phyloP scores from a whole-genome alignment of 2,888 invertebrate species.

The Apoda limacodes region DNA sequence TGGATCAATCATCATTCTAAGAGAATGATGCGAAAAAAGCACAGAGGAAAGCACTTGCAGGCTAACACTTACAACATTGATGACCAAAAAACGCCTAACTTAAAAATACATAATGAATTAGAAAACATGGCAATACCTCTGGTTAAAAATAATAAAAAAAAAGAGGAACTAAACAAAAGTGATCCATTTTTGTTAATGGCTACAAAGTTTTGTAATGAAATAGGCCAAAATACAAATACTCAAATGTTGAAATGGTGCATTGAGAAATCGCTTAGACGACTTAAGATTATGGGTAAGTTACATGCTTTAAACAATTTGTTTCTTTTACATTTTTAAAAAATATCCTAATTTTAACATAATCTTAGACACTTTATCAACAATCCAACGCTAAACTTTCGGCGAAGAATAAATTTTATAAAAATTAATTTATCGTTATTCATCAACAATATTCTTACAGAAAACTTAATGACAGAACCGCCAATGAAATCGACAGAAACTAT shows the following conservation, averaged over 20 bases:
- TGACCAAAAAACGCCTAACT: constrained; percentile 16
- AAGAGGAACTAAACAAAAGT: constrained; percentile 14
- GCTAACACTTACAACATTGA: constrained; percentile 1
- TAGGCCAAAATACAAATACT: constrained; percentile 35
- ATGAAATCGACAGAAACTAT: too few species aligned
- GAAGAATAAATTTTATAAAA: too few species aligned
- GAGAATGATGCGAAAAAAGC: constrained; percentile 22
- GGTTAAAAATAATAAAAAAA: constrained; percentile 3
- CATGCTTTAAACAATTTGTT: constrained; percentile 3
- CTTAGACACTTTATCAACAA: not conserved
- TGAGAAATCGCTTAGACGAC: constrained; percentile 45
- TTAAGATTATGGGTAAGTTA: constrained; percentile 43
- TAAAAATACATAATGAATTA: constrained; percentile 2
- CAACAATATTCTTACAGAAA: too few species aligned
- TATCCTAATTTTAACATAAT: constrained; percentile 15
- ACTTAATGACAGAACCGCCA: too few species aligned
- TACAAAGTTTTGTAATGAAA: constrained; percentile 44
- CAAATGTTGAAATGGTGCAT: constrained; percentile 47
- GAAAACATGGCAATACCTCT: constrained; percentile 3
- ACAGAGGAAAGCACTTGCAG: constrained; percentile 20
- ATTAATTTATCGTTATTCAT: too few species aligned
- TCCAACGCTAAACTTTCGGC: too few species aligned
- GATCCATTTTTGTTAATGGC: constrained; percentile 48
- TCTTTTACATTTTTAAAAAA: not conserved
- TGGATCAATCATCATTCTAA: constrained; percentile 41